phyloP scores from a whole-genome alignment of 2,113 vertebrate species.

The Salminus brasiliensis region DNA sequence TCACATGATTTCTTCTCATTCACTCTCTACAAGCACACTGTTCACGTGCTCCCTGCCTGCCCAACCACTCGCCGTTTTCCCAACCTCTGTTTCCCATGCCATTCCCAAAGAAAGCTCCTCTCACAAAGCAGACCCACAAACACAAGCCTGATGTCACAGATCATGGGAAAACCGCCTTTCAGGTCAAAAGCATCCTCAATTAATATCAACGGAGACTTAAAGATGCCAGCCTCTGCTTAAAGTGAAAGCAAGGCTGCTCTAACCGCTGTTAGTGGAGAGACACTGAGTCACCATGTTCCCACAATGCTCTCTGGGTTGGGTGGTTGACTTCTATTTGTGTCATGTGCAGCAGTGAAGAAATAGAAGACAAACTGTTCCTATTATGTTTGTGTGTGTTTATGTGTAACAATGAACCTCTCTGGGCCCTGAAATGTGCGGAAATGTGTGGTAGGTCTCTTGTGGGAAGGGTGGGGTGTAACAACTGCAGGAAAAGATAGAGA shows the following conservation, averaged over 20 bases:
- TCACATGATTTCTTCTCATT: constrained; percentile 9
- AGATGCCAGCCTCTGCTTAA: constrained; percentile 37
- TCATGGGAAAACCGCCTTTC: constrained; percentile 53
- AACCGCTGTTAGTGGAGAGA: constrained; percentile 5
- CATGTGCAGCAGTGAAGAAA: constrained; percentile 29
- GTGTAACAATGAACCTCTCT: constrained; percentile 27
- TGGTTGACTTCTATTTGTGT: constrained; percentile 40
- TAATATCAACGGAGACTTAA: constrained; percentile 45
- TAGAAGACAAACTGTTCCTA: constrained; percentile 25
- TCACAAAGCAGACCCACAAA: constrained; percentile 51
- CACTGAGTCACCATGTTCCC: constrained; percentile 47
- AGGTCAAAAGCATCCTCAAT: constrained; percentile 52
- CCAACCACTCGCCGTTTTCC: constrained; percentile 34
- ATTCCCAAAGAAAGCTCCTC: constrained; percentile 53
- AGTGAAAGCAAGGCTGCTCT: constrained; percentile 34
- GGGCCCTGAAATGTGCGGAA: constrained; percentile 29
- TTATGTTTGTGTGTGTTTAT: constrained; percentile 32
- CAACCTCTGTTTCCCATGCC: constrained; percentile 56
- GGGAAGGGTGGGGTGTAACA: constrained; percentile 35
- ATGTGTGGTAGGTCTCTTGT: constrained; percentile 25
- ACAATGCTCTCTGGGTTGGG: constrained; percentile 34
- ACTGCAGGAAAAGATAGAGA: constrained; percentile 3
- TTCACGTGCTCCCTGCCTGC: constrained; percentile 43
- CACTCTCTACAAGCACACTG: not conserved
- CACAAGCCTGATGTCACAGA: constrained; percentile 45